Evolutionary conservation across 2,113 vertebrate species (phyloP).

Genomic region (Willisornis vidua): DNA sequence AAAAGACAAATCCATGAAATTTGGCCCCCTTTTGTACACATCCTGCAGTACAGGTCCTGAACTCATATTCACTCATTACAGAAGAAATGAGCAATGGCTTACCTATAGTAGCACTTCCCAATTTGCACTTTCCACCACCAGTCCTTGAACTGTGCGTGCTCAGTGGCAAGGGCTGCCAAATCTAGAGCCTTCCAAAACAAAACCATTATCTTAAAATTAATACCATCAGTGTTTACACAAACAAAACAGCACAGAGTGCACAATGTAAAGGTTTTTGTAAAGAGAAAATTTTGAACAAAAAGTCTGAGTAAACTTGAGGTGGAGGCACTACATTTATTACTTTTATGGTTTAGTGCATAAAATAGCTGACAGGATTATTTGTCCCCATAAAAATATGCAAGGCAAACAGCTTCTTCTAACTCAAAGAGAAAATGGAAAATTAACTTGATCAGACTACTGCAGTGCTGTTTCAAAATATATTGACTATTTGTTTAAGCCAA

Average conservation of each 20-base stretch:
- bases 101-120: slow-evolving; percentile 98
- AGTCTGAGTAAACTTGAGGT: not conserved
- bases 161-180: slow-evolving; percentile 92
- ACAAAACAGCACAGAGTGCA: not conserved
- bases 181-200: slow-evolving; percentile 90
- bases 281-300: not conserved
- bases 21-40: not conserved
- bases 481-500: not conserved
- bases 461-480: not conserved
- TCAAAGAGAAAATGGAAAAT: not conserved
- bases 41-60: not conserved
- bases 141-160: slow-evolving; percentile 95
- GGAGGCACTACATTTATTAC: not conserved
- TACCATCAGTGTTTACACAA: not conserved
- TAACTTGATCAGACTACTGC: not conserved
- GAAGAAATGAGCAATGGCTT: slow-evolving; percentile 24
- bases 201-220: slow-evolving; percentile 30
- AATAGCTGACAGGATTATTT: not conserved
- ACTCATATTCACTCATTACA: not conserved
- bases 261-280: not conserved
- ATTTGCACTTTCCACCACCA: slow-evolving; percentile 99
- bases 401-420: not conserved
- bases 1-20: not conserved
- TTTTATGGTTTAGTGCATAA: not conserved
- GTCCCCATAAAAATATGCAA: not conserved